Evolutionary conservation across 2,113 vertebrate species (phyloP).

Genomic region (Aegithalos caudatus): DNA sequence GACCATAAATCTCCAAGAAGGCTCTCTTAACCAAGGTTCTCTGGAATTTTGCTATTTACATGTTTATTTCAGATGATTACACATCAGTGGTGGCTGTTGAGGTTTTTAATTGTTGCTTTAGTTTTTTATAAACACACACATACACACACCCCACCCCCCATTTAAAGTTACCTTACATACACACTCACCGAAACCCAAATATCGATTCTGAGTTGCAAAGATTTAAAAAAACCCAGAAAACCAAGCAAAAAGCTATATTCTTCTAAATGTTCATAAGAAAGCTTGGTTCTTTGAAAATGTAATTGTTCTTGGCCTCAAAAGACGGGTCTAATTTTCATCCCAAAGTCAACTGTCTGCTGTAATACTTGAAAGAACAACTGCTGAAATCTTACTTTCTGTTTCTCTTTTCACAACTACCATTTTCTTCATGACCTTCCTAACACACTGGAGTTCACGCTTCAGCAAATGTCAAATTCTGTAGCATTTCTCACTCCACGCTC

Average conservation of each 20-base stretch:
- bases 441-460: neutral
- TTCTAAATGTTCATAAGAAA: neutral
- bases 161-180: neutral
- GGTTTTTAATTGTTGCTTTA: neutral
- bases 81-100: neutral
- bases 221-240: neutral
- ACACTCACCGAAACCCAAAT: neutral
- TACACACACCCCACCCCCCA: rapidly evolving
- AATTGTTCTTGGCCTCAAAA: neutral
- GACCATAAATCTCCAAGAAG: neutral
- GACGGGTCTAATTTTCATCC: neutral
- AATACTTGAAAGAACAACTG: neutral
- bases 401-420: neutral
- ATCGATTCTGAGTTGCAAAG: neutral
- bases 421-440: neutral
- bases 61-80: neutral
- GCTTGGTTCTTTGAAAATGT: neutral
- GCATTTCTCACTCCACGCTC: neutral
- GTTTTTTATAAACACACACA: neutral
- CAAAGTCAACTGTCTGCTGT: neutral
- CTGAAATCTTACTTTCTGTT: neutral
- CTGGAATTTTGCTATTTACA: neutral
- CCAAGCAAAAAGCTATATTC: neutral
- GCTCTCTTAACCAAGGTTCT: neutral
- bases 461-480: neutral